Conservation (phyloP, 2,113 vertebrate species). For the Seriola quinqueradiata region DNA sequence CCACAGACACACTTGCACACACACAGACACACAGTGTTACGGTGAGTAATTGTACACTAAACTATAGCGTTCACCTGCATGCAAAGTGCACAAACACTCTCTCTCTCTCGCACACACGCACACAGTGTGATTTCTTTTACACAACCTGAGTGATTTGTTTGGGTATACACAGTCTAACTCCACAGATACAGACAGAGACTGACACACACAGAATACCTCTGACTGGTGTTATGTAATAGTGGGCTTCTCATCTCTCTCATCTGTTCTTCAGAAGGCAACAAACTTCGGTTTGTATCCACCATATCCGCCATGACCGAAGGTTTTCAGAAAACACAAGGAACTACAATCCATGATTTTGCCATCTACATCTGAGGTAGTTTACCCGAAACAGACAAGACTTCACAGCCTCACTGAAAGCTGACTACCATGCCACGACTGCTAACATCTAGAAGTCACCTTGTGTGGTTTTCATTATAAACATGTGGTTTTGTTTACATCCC, state of each 20-base stretch:
- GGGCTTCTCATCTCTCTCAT: constrained; percentile 40
- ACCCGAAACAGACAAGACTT: background rate
- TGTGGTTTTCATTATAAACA: constrained; percentile 1
- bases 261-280: constrained; percentile 26
- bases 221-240: constrained; percentile 59
- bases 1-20: constrained; percentile 45
- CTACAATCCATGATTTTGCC: background rate
- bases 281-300: constrained; percentile 16
- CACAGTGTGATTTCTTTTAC: background rate
- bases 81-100: background rate
- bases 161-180: constrained; percentile 10
- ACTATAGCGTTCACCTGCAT: constrained; percentile 36
- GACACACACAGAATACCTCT: background rate
- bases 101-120: background rate
- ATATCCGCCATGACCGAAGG: background rate
- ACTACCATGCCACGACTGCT: background rate
- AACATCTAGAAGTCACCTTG: background rate
- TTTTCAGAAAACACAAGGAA: constrained; percentile 13
- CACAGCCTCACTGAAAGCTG: background rate
- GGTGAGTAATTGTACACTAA: background rate
- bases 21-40: constrained; percentile 12
- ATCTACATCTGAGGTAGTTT: background rate
- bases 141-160: constrained; percentile 55
- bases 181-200: constrained; percentile 22
- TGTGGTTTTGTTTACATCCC: background rate